phyloP scores from a whole-genome alignment of 2,113 vertebrate genomes.

The Chaetops frenatus region DNA sequence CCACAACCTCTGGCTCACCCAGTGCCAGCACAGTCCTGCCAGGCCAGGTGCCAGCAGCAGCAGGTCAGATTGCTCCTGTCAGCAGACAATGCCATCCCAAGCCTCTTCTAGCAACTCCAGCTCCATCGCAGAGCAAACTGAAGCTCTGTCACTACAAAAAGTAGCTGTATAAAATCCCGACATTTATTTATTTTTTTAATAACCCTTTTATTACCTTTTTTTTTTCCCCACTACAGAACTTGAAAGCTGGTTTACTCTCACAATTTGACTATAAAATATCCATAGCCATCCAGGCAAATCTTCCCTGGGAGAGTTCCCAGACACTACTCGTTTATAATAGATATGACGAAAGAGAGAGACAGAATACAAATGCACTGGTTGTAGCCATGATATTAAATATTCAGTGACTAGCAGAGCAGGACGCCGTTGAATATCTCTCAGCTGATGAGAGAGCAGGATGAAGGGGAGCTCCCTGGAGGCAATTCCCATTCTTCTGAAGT shows the following conservation, averaged over 20 bases:
- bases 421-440: slow-evolving; percentile 34
- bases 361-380: slow-evolving; percentile 61
- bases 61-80: background rate
- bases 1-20: background rate
- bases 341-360: slow-evolving; percentile 64
- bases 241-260: slow-evolving; percentile 57
- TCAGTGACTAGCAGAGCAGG: slow-evolving; percentile 46
- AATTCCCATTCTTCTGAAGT: background rate
- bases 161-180: background rate
- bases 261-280: slow-evolving; percentile 70
- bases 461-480: slow-evolving; percentile 39
- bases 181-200: slow-evolving; percentile 68
- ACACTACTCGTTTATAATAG: slow-evolving; percentile 69
- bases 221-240: background rate
- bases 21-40: background rate
- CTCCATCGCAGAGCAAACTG: background rate
- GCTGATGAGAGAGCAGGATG: slow-evolving; percentile 7
- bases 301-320: slow-evolving; percentile 65
- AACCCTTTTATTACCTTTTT: slow-evolving; percentile 56
- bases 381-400: slow-evolving; percentile 63
- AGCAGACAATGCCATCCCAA: background rate
- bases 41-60: background rate
- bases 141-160: background rate
- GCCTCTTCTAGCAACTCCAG: background rate
- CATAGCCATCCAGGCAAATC: slow-evolving; percentile 67